Conservation (phyloP, 2,797 vertebrate genomes). For the Salarias fasciatus region DNA sequence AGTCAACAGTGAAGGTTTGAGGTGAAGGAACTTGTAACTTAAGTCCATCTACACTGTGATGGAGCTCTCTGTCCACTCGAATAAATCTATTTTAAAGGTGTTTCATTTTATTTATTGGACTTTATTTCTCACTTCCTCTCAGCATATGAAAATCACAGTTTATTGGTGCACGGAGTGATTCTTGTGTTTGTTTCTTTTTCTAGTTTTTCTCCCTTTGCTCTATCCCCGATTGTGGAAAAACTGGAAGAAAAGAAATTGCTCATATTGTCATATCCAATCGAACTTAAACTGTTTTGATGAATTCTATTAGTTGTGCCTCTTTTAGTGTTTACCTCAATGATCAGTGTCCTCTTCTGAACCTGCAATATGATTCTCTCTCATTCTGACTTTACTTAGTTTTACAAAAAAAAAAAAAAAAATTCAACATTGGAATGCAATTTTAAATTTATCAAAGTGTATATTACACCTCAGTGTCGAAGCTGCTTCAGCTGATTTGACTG, state of each 20-base stretch:
- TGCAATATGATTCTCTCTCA: neutral
- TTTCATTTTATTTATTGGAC: too few relatives aligned
- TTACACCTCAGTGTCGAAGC: neutral
- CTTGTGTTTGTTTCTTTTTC: too few relatives aligned
- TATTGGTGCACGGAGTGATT: too few relatives aligned
- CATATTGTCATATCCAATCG: neutral
- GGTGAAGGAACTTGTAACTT: neutral
- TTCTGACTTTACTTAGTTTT: neutral
- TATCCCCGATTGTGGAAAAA: neutral
- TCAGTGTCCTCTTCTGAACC: neutral
- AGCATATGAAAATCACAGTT: too few relatives aligned
- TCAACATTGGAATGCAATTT: neutral
- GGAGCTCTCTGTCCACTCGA: neutral
- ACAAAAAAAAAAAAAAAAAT: neutral
- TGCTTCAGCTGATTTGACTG: too few relatives aligned
- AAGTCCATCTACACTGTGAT: neutral
- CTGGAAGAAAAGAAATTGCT: neutral
- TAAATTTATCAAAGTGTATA: neutral
- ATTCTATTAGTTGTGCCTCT: neutral
- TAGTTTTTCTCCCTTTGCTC: too few relatives aligned
- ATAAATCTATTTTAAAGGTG: neutral
- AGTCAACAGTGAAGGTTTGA: slow-evolving; percentile 4
- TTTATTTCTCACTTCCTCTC: too few relatives aligned
- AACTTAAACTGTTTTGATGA: neutral
- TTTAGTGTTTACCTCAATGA: neutral